Evolutionary conservation across 2,113 vertebrate genomes (phyloP).

Genomic region (Pollimyrus isidori): DNA sequence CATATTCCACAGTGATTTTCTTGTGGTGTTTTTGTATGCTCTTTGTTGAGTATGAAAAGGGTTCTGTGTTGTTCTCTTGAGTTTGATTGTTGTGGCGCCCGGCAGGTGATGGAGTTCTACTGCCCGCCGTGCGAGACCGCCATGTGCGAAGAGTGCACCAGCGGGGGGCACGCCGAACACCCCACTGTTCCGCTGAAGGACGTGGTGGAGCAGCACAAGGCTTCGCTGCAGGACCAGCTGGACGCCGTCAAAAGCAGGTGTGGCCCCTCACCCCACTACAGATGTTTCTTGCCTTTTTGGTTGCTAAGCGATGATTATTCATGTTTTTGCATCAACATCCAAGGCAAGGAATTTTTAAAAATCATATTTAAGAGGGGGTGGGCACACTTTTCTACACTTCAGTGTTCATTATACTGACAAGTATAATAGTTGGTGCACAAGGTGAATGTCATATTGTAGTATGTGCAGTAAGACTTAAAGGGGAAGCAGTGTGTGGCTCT

Average conservation of each 20-base stretch:
- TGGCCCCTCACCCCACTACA: not conserved
- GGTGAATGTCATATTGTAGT: not conserved
- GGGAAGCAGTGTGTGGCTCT: not conserved
- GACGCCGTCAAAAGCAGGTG: constrained; percentile 88
- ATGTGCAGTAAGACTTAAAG: not conserved
- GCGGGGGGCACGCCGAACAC: constrained; percentile 87
- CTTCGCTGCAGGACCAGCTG: constrained; percentile 81
- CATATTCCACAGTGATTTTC: not conserved
- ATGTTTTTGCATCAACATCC: not conserved
- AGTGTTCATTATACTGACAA: not conserved
- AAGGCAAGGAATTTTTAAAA: not conserved
- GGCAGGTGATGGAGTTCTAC: constrained; percentile 94
- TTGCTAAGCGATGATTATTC: not conserved
- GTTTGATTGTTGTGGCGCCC: not conserved
- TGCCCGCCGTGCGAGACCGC: constrained; percentile 95
- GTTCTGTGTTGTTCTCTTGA: not conserved
- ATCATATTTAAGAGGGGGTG: not conserved
- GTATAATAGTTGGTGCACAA: not conserved
- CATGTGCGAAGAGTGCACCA: constrained; percentile 91
- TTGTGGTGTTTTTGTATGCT: not conserved
- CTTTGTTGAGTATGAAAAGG: not conserved
- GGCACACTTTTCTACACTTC: not conserved
- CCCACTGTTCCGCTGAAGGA: constrained; percentile 89
- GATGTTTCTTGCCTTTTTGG: not conserved
- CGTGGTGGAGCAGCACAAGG: constrained; percentile 92